These are phyloP conservation scores for Ommatoiulus sabulosus DNA, from an alignment of 2,888 invertebrate genomes.

Conservation along the genomic window DNA sequence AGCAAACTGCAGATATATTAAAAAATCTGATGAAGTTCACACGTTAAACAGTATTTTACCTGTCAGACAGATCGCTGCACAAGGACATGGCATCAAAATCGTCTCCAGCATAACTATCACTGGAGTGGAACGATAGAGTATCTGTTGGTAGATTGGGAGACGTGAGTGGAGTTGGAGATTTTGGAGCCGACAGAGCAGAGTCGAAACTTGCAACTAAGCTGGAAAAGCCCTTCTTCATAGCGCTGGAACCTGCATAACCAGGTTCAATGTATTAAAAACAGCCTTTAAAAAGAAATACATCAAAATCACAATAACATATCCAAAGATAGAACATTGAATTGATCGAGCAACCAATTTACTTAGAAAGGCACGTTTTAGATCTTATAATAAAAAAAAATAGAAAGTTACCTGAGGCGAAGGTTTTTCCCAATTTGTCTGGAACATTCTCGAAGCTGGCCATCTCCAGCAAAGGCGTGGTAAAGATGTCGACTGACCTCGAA, in stretches of 20 bases:
- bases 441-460: conserved; percentile 52
- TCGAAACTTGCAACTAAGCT: conserved; percentile 87
- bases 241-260: conserved; percentile 61
- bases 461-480: conserved; percentile 18
- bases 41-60: neutral
- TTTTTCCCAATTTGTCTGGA: conserved; percentile 53
- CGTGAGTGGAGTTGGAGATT: conserved; percentile 61
- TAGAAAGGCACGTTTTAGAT: too few species aligned
- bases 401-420: conserved; percentile 45
- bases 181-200: conserved; percentile 76
- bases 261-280: neutral
- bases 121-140: conserved; percentile 63
- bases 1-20: too few species aligned
- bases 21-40: too few species aligned
- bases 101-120: conserved; percentile 71
- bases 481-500: conserved; percentile 15
- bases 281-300: too few species aligned
- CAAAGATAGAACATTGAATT: too few species aligned
- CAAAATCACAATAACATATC: too few species aligned
- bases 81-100: conserved; percentile 81
- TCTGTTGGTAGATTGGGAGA: conserved; percentile 59
- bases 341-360: too few species aligned
- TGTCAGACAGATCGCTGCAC: conserved; percentile 87
- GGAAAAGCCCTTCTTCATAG: conserved; percentile 84
- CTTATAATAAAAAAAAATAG: neutral